Percentiles rank a stretch among this genome's conserved stretches.
Evolutionary conservation across 2,797 vertebrate genomes (phyloP).

Genomic region (Hylomyscus alleni): DNA sequence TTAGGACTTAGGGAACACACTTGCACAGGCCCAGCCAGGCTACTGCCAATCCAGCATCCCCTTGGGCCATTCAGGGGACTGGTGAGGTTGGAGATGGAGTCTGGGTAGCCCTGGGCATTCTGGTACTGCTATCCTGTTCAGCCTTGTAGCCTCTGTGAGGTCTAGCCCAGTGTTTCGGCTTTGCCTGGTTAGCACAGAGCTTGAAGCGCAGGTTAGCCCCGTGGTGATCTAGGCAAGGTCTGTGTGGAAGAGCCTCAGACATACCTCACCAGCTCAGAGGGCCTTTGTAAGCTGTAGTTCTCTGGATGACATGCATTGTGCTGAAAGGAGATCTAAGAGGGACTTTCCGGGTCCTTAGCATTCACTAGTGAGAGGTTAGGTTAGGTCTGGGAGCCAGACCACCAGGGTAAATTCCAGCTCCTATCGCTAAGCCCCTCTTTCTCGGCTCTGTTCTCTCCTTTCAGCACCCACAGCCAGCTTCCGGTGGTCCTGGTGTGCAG

Average conservation of each 20-base stretch:
- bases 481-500: background rate
- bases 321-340: background rate
- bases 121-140: background rate
- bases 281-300: background rate
- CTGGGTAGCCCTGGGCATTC: background rate
- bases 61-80: background rate
- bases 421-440: background rate
- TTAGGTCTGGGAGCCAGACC: background rate
- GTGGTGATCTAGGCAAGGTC: background rate
- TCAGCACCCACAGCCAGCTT: background rate
- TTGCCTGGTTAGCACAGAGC: background rate
- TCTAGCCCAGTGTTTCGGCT: background rate
- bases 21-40: background rate
- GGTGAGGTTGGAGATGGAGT: background rate
- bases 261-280: background rate
- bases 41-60: background rate
- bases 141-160: background rate
- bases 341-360: background rate
- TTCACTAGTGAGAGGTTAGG: background rate
- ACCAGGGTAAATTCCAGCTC: background rate
- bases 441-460: background rate
- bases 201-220: background rate
- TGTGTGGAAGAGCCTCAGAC: background rate
- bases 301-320: background rate
- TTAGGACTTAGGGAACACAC: background rate